These are phyloP conservation scores for Trematomus loennbergii DNA, from an alignment of 2,113 vertebrate genomes.

Conservation along the genomic window DNA sequence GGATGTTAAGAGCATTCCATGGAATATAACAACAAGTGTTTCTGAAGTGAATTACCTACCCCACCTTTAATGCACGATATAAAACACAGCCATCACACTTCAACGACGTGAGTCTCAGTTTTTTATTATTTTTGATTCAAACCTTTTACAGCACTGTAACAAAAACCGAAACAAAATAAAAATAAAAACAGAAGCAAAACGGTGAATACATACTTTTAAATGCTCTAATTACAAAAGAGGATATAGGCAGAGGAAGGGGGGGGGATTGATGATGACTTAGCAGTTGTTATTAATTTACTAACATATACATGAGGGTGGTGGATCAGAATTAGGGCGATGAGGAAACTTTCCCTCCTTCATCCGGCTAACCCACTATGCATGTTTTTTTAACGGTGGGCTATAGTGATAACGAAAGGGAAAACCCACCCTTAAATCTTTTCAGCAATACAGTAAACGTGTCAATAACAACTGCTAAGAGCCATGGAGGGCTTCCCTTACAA, in stretches of 20 bases:
- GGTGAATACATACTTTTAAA: conserved; percentile 69
- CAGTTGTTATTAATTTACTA: conserved; percentile 31
- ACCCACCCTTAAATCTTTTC: conserved; percentile 54
- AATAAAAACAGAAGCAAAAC: conserved; percentile 40
- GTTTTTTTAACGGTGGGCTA: conserved; percentile 25
- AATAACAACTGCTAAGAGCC: conserved; percentile 62
- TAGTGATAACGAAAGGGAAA: conserved; percentile 11
- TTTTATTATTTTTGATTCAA: conserved; percentile 72
- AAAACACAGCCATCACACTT: conserved; percentile 19
- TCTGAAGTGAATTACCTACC: no score
- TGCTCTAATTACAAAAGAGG: conserved; percentile 75
- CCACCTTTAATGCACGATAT: background rate
- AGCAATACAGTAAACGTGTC: conserved; percentile 65
- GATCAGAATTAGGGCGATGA: conserved; percentile 45
- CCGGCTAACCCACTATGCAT: conserved; percentile 48
- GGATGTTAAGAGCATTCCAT: no score
- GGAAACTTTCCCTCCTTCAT: conserved; percentile 35
- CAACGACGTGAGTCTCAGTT: conserved; percentile 57
- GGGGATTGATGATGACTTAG: conserved; percentile 24
- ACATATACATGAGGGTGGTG: conserved; percentile 11
- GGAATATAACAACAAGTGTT: no score
- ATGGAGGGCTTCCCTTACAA: conserved; percentile 39
- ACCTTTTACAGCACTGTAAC: conserved; percentile 80
- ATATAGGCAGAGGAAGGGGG: conserved; percentile 6
- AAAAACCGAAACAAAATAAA: conserved; percentile 68